Percentiles rank a stretch among this genome's conserved stretches.
Evolutionary conservation across 2,113 vertebrate genomes (phyloP).

Genomic region (Dipodomys stephensi): DNA sequence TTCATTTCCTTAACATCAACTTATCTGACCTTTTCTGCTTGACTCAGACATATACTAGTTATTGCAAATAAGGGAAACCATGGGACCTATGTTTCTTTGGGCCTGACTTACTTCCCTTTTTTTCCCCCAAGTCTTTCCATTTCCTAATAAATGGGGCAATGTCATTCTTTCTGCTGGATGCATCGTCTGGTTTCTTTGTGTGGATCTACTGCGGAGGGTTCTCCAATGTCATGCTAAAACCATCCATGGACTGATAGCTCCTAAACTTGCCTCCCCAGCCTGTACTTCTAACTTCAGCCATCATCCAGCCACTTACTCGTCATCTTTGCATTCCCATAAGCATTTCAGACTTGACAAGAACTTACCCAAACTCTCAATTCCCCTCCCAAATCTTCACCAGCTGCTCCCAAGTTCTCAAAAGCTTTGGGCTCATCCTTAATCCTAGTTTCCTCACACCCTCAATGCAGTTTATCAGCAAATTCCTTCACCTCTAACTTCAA

Average conservation of each 20-base stretch:
- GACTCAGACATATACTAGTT: no score
- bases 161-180: no score
- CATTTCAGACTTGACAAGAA: background rate
- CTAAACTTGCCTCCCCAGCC: background rate
- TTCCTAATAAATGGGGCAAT: no score
- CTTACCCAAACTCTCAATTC: slow-evolving; percentile 20
- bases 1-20: no score
- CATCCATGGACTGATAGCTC: no score
- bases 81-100: no score
- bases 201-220: background rate
- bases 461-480: background rate
- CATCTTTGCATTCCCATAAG: background rate
- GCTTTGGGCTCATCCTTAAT: background rate
- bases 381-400: background rate
- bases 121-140: no score
- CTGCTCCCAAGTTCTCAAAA: background rate
- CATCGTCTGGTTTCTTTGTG: no score
- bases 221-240: background rate
- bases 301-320: background rate
- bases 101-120: no score
- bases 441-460: background rate
- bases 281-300: background rate
- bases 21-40: no score
- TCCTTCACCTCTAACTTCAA: slow-evolving; percentile 7
- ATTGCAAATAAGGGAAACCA: no score